Conservation (phyloP, 53 echinoderm and acorn worm genomes). For the Luidia sarsii region DNA sequence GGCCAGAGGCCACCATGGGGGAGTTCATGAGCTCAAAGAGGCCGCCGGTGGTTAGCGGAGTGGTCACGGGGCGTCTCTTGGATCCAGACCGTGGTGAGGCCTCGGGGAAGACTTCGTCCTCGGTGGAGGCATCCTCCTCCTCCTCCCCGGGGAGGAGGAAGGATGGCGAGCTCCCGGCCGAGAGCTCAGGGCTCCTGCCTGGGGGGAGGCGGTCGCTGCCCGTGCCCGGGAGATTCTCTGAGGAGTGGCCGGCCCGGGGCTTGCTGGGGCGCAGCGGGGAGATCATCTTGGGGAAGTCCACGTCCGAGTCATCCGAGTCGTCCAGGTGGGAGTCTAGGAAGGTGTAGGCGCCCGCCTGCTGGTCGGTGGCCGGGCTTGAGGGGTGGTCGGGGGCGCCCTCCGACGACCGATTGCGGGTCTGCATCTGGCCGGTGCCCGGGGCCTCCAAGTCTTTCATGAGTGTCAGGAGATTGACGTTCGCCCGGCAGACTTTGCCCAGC, state of each 20-base stretch:
- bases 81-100: conserved; percentile 46
- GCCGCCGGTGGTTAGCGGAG: conserved; percentile 68
- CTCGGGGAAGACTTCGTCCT: conserved; percentile 36
- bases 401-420: conserved; percentile 24
- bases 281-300: conserved; percentile 39
- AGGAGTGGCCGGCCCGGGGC: neutral
- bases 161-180: conserved; percentile 9
- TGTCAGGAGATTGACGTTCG: conserved; percentile 31
- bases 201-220: neutral
- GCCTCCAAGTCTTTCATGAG: conserved; percentile 15
- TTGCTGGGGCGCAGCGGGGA: conserved; percentile 8
- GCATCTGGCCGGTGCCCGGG: conserved; percentile 1
- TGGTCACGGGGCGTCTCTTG: conserved; percentile 57
- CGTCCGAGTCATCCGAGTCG: conserved; percentile 29
- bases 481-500: conserved; percentile 40
- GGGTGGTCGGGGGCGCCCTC: conserved; percentile 10
- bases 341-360: conserved; percentile 5
- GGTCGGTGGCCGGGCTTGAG: neutral
- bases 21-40: conserved; percentile 73
- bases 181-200: neutral
- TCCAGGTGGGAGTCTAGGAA: conserved; percentile 39
- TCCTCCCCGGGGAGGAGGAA: conserved; percentile 26
- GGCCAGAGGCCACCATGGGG: conserved; percentile 55
- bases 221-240: neutral
- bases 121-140: conserved; percentile 1